Conservation (phyloP, 1,140 invertebrate genomes). For the Amphibalanus amphitrite region DNA sequence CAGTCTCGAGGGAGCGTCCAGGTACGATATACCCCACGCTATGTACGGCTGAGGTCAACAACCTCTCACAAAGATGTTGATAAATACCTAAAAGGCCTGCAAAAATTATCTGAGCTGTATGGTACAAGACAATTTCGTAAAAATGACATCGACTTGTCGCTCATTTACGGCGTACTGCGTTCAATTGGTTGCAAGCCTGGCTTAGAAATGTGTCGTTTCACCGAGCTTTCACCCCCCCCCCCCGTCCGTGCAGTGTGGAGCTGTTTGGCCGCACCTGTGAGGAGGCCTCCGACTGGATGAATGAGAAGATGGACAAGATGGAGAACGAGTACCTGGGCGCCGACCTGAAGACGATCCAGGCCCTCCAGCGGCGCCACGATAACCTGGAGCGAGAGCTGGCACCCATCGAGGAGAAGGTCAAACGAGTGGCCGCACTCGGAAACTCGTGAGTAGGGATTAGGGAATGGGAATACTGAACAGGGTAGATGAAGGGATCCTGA, state of each 20-base stretch:
- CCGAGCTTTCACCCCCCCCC: too few species aligned
- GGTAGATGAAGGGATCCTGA: neutral
- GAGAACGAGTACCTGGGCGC: constrained; percentile 58
- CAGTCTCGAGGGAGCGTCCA: constrained; percentile 73
- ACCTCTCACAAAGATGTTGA: too few species aligned
- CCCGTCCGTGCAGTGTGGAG: constrained; percentile 50
- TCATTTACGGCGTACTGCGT: neutral
- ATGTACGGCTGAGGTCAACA: too few species aligned
- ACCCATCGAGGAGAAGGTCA: constrained; percentile 77
- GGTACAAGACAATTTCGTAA: constrained; percentile 18
- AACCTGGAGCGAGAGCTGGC: constrained; percentile 75
- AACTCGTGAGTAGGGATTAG: neutral
- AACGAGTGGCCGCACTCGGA: constrained; percentile 23
- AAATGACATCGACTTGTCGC: constrained; percentile 1
- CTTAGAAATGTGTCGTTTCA: too few species aligned
- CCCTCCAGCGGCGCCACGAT: constrained; percentile 70
- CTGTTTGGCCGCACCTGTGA: constrained; percentile 84
- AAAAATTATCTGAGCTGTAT: too few species aligned
- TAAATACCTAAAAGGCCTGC: too few species aligned
- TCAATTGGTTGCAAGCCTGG: too few species aligned
- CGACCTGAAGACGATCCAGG: constrained; percentile 78
- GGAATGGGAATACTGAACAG: neutral
- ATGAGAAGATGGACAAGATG: constrained; percentile 58
- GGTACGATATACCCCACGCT: too few species aligned
- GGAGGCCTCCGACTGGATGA: constrained; percentile 85